Conservation (phyloP, 2,797 vertebrate genomes). For the Megaceryle alcyon region DNA sequence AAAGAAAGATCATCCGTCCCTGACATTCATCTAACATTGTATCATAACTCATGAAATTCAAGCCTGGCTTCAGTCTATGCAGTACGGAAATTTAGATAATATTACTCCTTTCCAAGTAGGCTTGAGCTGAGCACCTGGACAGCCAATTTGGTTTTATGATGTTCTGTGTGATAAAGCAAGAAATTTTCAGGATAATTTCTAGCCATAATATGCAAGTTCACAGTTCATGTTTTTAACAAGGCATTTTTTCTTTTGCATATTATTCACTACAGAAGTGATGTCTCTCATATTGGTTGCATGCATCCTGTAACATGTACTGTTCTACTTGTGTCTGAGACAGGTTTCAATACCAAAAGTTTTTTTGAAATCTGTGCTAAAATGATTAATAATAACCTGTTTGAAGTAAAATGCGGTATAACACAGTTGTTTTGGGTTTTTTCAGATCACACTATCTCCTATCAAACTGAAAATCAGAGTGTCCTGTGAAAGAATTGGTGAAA, state of each 20-base stretch:
- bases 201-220: neutral
- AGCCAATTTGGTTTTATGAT: neutral
- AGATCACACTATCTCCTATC: neutral
- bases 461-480: neutral
- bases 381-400: neutral
- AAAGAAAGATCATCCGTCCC: neutral
- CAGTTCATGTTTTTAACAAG: neutral
- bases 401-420: neutral
- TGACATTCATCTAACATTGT: neutral
- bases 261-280: neutral
- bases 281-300: neutral
- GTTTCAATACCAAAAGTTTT: neutral
- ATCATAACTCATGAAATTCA: neutral
- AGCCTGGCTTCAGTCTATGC: neutral
- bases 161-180: neutral
- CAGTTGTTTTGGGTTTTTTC: accelerated
- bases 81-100: neutral
- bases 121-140: neutral
- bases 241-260: neutral
- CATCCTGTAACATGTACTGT: neutral
- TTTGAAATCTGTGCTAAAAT: neutral
- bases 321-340: neutral
- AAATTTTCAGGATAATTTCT: neutral
- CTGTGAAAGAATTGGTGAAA: neutral
- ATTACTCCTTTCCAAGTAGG: neutral